Evolutionary conservation across 2,113 vertebrate species (phyloP).

Genomic region (Sula dactylatra): DNA sequence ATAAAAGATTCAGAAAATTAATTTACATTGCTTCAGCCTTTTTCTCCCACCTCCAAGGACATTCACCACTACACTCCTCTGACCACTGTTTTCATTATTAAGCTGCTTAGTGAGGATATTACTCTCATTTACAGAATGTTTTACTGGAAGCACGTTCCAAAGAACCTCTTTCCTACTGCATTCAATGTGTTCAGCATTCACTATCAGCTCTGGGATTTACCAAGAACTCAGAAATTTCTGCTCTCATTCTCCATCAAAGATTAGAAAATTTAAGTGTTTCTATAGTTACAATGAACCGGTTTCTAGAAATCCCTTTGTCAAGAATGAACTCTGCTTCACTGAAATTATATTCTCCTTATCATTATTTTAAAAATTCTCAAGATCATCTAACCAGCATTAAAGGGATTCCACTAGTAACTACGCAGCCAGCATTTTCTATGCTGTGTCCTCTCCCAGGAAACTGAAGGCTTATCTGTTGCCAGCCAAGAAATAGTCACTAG

Average conservation of each 20-base stretch:
- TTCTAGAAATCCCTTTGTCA: constrained; percentile 65
- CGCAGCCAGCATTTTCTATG: background rate
- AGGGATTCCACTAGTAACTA: constrained; percentile 4
- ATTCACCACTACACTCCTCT: background rate
- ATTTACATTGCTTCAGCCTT: constrained; percentile 32
- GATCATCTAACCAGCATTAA: constrained; percentile 26
- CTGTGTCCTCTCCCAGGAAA: constrained; percentile 16
- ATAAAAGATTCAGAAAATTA: constrained; percentile 10
- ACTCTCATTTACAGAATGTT: constrained; percentile 68
- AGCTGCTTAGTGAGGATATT: constrained; percentile 55
- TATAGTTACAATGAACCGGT: constrained; percentile 46
- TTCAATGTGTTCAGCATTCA: constrained; percentile 55
- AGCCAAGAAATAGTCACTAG: constrained; percentile 12
- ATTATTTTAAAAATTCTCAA: constrained; percentile 37
- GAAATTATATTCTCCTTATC: constrained; percentile 54
- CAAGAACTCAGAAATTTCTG: constrained; percentile 46
- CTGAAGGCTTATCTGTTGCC: constrained; percentile 25
- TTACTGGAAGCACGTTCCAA: constrained; percentile 66
- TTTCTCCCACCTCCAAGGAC: background rate
- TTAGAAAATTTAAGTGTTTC: constrained; percentile 61
- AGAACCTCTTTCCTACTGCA: constrained; percentile 60
- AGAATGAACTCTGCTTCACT: constrained; percentile 30
- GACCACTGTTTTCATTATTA: constrained; percentile 68
- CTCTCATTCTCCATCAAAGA: constrained; percentile 67
- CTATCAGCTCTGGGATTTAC: constrained; percentile 69